Base-by-base conservation (phyloP, 2,113 vertebrate species). In the Anolis sagrei region DNA sequence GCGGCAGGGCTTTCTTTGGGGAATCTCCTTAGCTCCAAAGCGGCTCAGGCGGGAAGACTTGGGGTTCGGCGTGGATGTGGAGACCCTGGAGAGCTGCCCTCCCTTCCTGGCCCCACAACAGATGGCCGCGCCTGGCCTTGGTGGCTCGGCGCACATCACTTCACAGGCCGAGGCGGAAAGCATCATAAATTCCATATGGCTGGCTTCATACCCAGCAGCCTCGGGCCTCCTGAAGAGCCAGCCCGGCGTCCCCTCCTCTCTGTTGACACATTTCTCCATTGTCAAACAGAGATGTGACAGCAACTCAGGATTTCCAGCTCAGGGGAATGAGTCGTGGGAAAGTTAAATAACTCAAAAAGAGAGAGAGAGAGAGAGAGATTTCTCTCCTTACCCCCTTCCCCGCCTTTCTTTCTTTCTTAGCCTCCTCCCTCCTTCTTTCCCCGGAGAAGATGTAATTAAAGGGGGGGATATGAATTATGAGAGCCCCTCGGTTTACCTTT, bases 161-260 rank as follows among this genome's bases (percentile, higher is more conserved):
- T 98, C 98, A 98, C 98, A 97, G 97, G 97, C 98, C 95, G 95
- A 98, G 98, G 98, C 99, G 98, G 99, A 51, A 99, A 98, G 98
- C 98, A 97, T 98, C 98, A 98, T 99, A 99, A 99, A 99, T 99
- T 99, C 98, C 98, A 98, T 97, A 98, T 98, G 97, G 98, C 97
- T 98, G 98, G 97, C 98, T 98, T 98, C 97, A 97, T 98, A 98
- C 98, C 98, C 98, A 98, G 98, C 97, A 99, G 98, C 96, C 97
- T 97, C 96, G 95, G 95, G 95, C 90, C 94, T 96, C 96, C 97
- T 95, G 96, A 96, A 95, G 97, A 95, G 95, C 95, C 95, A 95
- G 95, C 95, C 95, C 93, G 94, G 23, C 64, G 95, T 95, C 95
- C 96, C 96, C 95, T 95, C 95, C 94, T 95, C 95, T 97, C 95